Evolutionary conservation across 2,888 invertebrate genomes (phyloP), one percentile per base, ranked within the genome.

Genomic region (Tolmerus cingulatus): DNA sequence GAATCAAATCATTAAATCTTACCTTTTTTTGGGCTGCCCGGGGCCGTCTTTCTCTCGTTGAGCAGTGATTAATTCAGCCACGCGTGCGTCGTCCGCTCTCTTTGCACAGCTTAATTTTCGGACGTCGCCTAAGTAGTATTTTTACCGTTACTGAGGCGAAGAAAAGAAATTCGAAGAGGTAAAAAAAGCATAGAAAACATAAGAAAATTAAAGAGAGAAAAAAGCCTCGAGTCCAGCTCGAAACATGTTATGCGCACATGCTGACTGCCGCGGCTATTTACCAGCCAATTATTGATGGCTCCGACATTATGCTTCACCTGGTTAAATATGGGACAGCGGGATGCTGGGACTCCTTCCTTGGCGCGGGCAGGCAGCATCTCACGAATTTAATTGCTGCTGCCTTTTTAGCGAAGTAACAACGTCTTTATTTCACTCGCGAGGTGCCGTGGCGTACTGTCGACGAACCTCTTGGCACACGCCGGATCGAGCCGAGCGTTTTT

Each of bases 1-100:
- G 81, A 81, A 55, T 81, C 81, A 37, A 81, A 81, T 81, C 81
- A 81, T 81, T 81, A 81, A 81, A 81, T 55, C n/a, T 81, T 78
- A 81, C 27, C 51, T 81, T 81, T 81, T 81, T 81, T 81, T 81
- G 16, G 30, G 55, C 27, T 23, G 76, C 76, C 40, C 76, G 14
- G n/a, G 76, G 30, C 51, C 27, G 5, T 81, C 81, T 81, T 81
- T 81, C 55, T 30, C 51, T 55, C 81, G 81, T 51, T 81, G 55
- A 27, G 81, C 51, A 81, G 34, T 81, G 81, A 81, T 81, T 81
- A 81, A 81, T 81, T 81, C 81, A 81, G 55, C 51, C 55, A 51
- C 81, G 81, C 81, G 55, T 81, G 81, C 81, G 51, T 30, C 55
- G 51, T 81, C 55, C 30, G 34, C 30, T 81, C 30, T 81, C 81